phyloP scores from a whole-genome alignment of 2,888 invertebrate species.

The Agrenia bidenticulata region DNA sequence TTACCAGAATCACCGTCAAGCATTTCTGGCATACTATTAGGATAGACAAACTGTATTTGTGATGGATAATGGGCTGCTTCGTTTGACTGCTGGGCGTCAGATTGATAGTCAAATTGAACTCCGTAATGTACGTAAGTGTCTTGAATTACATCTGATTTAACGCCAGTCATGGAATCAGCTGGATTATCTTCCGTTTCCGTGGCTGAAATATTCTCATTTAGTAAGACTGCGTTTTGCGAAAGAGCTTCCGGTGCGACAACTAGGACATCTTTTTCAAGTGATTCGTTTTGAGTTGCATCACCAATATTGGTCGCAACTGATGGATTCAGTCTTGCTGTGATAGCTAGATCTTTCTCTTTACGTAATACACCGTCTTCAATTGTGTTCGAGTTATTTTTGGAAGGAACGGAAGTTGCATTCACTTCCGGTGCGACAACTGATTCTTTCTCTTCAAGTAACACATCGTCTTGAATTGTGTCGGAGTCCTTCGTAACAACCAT shows the following conservation, averaged over 20 bases:
- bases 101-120: background rate
- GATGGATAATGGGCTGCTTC: slow-evolving; percentile 22
- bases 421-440: background rate
- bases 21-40: background rate
- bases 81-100: background rate
- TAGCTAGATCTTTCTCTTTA: background rate
- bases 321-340: background rate
- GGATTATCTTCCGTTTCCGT: background rate
- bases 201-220: background rate
- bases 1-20: background rate
- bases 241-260: no score
- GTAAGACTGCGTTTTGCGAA: no score
- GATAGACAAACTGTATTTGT: slow-evolving; percentile 31
- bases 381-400: background rate
- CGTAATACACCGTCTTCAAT: background rate
- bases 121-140: background rate
- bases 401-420: background rate
- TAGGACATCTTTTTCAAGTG: background rate
- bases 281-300: background rate
- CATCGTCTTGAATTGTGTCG: no score
- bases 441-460: no score
- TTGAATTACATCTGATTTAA: no score
- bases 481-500: no score
- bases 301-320: background rate
- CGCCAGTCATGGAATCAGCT: background rate